Evolutionary conservation across 2,888 invertebrate genomes (phyloP).

Genomic region (Mechanitis mazaeus): DNA sequence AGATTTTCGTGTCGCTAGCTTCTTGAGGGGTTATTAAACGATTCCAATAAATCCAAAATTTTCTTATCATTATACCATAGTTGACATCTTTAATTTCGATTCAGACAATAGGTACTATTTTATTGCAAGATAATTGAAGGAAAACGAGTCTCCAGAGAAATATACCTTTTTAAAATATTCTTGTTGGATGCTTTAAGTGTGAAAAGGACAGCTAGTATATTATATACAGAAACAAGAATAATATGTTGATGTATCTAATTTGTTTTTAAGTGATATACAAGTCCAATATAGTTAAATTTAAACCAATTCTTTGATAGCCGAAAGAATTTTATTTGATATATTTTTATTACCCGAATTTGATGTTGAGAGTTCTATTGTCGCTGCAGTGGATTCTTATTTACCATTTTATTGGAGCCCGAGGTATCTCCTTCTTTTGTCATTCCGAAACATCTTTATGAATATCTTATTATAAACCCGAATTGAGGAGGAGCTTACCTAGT

Average conservation of each 20-base stretch:
- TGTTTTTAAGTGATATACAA: too few species aligned
- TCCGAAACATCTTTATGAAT: conserved; percentile 66
- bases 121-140: too few species aligned
- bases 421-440: conserved; percentile 54
- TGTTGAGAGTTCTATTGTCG: conserved; percentile 34
- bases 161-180: too few species aligned
- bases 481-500: conserved; percentile 65
- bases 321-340: conserved; percentile 16
- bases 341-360: conserved; percentile 28
- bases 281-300: too few species aligned
- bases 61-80: conserved; percentile 19
- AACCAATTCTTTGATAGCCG: too few species aligned
- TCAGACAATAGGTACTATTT: too few species aligned
- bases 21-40: conserved; percentile 45
- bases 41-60: conserved; percentile 38
- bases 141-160: too few species aligned
- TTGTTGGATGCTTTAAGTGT: too few species aligned
- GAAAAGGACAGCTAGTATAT: too few species aligned
- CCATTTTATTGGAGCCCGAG: conserved; percentile 48
- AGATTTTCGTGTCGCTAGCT: conserved; percentile 55
- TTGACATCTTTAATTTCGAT: neutral
- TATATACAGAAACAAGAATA: too few species aligned
- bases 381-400: conserved; percentile 49
- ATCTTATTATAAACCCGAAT: conserved; percentile 69
- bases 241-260: too few species aligned